Evolutionary conservation across 2,113 vertebrate species (phyloP), one percentile per base, ranked within the genome.

Genomic region (Taxidea taxus): DNA sequence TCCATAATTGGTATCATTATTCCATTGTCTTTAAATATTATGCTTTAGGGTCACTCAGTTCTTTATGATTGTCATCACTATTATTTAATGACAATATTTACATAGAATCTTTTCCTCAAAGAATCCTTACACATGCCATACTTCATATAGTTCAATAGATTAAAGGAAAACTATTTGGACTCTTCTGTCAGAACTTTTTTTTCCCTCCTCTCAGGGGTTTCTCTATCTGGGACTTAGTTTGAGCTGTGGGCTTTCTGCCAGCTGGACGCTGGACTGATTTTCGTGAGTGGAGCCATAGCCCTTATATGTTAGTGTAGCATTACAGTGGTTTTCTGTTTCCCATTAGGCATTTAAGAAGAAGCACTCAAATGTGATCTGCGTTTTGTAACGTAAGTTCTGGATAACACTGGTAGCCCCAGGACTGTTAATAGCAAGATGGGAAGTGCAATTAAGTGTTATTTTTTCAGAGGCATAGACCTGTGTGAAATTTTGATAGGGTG

Each of bases 321-420:
- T 97, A 95, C 97, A 92, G 92, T 85, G 96, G 94, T 95, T 96
- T 92, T 98, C 97, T 98, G 97, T 97, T 98, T 98, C 88, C 87
- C 83, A 97, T 98, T 97, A 98, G 60, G 68, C 81, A n/a, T 97
- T 96, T 96, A 97, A 96, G 91, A 93, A 88, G 94, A 86, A 93
- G 93, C 82, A 64, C 96, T 97, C 97, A 82, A 49, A 92, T 95
- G 77, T 93, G 87, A 97, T 97, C 93, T 92, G 90, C 44, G 15
- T 97, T 97, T 90, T 96, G 62, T 92, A 95, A 93, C 58, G 5
- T 80, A 96, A 97, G 87, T 92, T 96, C 95, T 91, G 8, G 84
- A 88, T 85, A 91, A 85, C 42, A 95, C 11, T 83, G 90, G 95
- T 84, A 95, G 78, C 21, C 90, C 47, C 20, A 58, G 68, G 49